These are phyloP conservation scores for silkworm (Bombyx mori) DNA, from an alignment of 1,140 invertebrate genomes.

Conservation along the genomic window ASM3026992v2 NC_085128.1:10712001-10712500, in stretches of 20 bases:
- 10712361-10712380: too few species aligned
- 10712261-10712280: neutral
- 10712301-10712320: too few species aligned
- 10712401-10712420: too few species aligned
- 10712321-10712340: too few species aligned
- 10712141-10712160: conserved; percentile 98
- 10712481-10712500: neutral
- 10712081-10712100: conserved; percentile 99
- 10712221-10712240: conserved; percentile 98
- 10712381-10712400: too few species aligned
- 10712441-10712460: too few species aligned
- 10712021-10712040: neutral
- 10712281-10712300: neutral
- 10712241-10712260: conserved; percentile 92
- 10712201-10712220: conserved; percentile 95
- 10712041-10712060: conserved; percentile 88
- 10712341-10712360: too few species aligned
- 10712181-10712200: conserved; percentile 98
- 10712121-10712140: conserved; percentile 98
- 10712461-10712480: too few species aligned
- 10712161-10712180: conserved; percentile 95
- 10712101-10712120: conserved; percentile 99
- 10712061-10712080: conserved; percentile 96
- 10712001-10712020: neutral
- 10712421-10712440: too few species aligned